These are phyloP conservation scores for Diloba caeruleocephala DNA, from an alignment of 2,888 invertebrate species.

Conservation along the genomic window DNA sequence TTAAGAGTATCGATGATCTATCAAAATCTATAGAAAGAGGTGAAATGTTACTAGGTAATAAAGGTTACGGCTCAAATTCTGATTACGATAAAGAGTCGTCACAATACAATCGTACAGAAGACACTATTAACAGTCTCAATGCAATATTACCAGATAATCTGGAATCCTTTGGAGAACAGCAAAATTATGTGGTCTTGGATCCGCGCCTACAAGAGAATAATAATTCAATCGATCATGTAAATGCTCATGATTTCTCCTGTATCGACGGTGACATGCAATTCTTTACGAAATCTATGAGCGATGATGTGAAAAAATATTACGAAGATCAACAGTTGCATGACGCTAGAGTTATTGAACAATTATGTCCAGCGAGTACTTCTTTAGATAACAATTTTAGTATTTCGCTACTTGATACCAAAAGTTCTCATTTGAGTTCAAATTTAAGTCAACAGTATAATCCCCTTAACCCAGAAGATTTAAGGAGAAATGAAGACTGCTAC, in stretches of 20 bases:
- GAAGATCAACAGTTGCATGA: slow-evolving; percentile 80
- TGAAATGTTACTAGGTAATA: slow-evolving; percentile 78
- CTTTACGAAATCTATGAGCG: slow-evolving; percentile 85
- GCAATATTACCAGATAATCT: slow-evolving; percentile 81
- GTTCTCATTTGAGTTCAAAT: slow-evolving; percentile 72
- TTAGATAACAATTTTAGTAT: slow-evolving; percentile 81
- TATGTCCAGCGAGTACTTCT: slow-evolving; percentile 78
- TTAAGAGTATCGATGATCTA: slow-evolving; percentile 85
- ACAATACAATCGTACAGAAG: slow-evolving; percentile 72
- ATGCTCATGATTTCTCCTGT: slow-evolving; percentile 79
- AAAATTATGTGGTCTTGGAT: slow-evolving; percentile 80
- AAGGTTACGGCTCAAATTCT: slow-evolving; percentile 65
- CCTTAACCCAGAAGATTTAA: slow-evolving; percentile 75
- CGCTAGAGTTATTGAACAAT: slow-evolving; percentile 76
- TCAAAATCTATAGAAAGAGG: slow-evolving; percentile 85
- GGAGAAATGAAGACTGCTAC: slow-evolving; percentile 79
- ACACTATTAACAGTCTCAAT: slow-evolving; percentile 79
- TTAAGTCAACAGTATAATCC: slow-evolving; percentile 74
- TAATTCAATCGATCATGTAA: slow-evolving; percentile 72
- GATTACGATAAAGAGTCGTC: slow-evolving; percentile 71
- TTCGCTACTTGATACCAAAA: slow-evolving; percentile 78
- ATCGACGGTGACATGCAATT: slow-evolving; percentile 86
- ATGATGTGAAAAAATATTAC: slow-evolving; percentile 85
- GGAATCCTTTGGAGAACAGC: slow-evolving; percentile 81
- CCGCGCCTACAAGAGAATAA: slow-evolving; percentile 72